phyloP scores from a whole-genome alignment of 2,888 invertebrate genomes.

The Drosophila mercatorum region DNA sequence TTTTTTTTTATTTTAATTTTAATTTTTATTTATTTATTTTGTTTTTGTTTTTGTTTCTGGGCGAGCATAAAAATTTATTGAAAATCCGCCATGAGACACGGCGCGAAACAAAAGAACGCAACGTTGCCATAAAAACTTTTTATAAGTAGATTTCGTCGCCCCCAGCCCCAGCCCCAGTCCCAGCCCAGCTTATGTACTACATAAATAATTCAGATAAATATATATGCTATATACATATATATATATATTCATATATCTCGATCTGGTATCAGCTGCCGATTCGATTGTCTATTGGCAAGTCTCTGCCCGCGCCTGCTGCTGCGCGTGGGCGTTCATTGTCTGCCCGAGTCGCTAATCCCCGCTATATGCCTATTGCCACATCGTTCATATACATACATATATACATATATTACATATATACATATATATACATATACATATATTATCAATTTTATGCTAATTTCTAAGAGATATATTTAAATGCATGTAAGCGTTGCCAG shows the following conservation, averaged over 20 bases:
- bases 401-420: too few relatives aligned
- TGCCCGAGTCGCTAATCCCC: slow-evolving; percentile 36
- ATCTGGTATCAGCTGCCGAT: slow-evolving; percentile 12
- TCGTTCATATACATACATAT: not conserved
- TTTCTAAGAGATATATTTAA: not conserved
- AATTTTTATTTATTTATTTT: slow-evolving; percentile 25
- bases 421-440: not conserved
- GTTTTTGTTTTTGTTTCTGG: slow-evolving; percentile 14
- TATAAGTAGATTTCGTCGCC: not conserved
- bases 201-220: slow-evolving; percentile 14
- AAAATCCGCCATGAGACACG: slow-evolving; percentile 51
- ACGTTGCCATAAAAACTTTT: slow-evolving; percentile 64
- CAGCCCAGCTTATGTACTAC: slow-evolving; percentile 20
- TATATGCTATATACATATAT: slow-evolving; percentile 8
- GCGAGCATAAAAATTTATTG: slow-evolving; percentile 58
- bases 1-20: slow-evolving; percentile 7
- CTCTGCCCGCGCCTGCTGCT: not conserved
- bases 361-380: slow-evolving; percentile 10
- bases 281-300: slow-evolving; percentile 54
- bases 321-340: slow-evolving; percentile 50
- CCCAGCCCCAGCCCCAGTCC: not conserved
- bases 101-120: slow-evolving; percentile 63
- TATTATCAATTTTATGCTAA: slow-evolving; percentile 5
- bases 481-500: not conserved
- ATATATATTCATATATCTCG: slow-evolving; percentile 11